phyloP scores from a whole-genome alignment of 2,113 vertebrate genomes.

The Saccopteryx bilineata region DNA sequence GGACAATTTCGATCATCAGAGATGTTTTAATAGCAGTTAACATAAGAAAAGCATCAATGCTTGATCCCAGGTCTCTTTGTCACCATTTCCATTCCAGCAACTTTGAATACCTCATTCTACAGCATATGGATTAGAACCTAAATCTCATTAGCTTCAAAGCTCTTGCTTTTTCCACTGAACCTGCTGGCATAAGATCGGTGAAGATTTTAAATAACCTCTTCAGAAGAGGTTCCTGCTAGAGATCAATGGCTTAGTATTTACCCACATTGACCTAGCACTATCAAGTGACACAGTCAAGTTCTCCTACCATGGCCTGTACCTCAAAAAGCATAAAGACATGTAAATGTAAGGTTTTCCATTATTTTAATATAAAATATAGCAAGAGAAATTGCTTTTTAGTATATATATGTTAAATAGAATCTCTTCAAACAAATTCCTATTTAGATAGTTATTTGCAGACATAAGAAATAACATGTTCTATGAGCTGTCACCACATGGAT shows the following conservation, averaged over 20 bases:
- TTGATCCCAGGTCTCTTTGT: not conserved
- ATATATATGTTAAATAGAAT: not conserved
- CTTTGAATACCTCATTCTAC: not conserved
- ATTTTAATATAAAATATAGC: not conserved
- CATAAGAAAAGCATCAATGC: not conserved
- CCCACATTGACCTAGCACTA: not conserved
- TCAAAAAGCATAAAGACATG: not conserved
- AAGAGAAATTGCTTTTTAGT: slow-evolving; percentile 2
- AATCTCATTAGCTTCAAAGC: not conserved
- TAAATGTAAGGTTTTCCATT: not conserved
- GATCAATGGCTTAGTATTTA: not conserved
- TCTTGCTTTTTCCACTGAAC: not conserved
- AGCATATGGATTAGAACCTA: not conserved
- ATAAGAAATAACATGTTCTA: slow-evolving; percentile 1
- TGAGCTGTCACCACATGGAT: slow-evolving; percentile 48
- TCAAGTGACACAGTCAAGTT: not conserved
- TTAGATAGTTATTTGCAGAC: slow-evolving; percentile 66
- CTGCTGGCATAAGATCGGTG: not conserved
- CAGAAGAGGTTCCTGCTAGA: not conserved
- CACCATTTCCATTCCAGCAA: not conserved
- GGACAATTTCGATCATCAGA: not conserved
- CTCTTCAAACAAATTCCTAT: slow-evolving; percentile 39
- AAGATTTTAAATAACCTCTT: slow-evolving; percentile 20
- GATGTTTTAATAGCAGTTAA: not conserved
- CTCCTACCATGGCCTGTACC: no score